Evolutionary conservation across 2,113 vertebrate species (phyloP).

Genomic region (Cyprinodon tularosa): DNA sequence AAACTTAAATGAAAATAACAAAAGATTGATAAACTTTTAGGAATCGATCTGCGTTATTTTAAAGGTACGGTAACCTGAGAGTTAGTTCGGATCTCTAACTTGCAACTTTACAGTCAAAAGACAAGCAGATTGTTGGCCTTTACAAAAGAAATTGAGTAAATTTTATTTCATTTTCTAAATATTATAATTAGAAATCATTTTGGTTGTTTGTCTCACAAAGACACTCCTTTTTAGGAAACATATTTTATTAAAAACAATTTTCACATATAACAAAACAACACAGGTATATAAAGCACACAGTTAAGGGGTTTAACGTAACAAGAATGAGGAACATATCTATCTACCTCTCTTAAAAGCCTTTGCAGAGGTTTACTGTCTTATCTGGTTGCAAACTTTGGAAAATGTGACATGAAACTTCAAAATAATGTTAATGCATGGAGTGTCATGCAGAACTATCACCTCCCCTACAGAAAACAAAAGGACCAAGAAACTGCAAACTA

Average conservation of each 20-base stretch:
- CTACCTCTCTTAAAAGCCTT: background rate
- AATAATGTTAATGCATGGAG: background rate
- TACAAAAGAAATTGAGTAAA: background rate
- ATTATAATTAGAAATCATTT: background rate
- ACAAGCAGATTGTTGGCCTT: background rate
- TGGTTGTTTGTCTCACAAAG: background rate
- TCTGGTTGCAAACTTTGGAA: background rate
- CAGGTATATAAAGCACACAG: constrained; percentile 18
- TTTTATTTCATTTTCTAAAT: too few species aligned
- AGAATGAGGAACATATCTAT: background rate
- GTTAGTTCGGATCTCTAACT: background rate
- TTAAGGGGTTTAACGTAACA: constrained; percentile 4
- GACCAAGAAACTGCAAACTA: too few species aligned
- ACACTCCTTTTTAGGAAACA: constrained; percentile 19
- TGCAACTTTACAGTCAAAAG: background rate
- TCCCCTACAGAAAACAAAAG: background rate
- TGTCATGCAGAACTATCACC: background rate
- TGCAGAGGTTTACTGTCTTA: background rate
- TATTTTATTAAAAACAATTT: constrained; percentile 57
- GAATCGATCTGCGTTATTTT: background rate
- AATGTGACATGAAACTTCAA: constrained; percentile 12
- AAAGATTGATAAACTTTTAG: background rate
- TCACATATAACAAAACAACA: constrained; percentile 19
- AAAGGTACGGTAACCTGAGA: background rate
- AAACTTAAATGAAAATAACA: background rate